Conservation (phyloP, 2,888 invertebrate species). For the Drosophila fungiperda region DNA sequence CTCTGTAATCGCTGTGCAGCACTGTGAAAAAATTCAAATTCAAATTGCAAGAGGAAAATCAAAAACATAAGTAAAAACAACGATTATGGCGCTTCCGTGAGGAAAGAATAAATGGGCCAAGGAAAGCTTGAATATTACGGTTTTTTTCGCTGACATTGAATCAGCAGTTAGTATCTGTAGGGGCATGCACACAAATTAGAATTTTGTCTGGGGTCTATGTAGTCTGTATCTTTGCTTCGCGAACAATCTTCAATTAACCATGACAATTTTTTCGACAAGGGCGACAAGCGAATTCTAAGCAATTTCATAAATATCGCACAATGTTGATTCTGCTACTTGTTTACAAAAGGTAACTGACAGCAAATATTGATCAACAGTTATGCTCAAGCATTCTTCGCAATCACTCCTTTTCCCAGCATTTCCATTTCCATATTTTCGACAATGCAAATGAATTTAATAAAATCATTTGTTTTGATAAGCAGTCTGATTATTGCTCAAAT, state of each 20-base stretch:
- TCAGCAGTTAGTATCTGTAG: slow-evolving; percentile 8
- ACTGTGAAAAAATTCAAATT: slow-evolving; percentile 32
- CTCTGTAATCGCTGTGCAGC: slow-evolving; percentile 18
- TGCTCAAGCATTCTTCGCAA: slow-evolving; percentile 32
- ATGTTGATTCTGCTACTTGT: slow-evolving; percentile 27
- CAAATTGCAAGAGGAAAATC: slow-evolving; percentile 2
- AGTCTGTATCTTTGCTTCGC: slow-evolving; percentile 29
- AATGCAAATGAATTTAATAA: slow-evolving; percentile 52
- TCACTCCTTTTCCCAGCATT: neutral
- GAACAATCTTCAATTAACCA: slow-evolving; percentile 75
- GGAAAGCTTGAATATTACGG: slow-evolving; percentile 11
- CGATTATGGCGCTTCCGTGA: neutral
- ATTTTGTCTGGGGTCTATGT: slow-evolving; percentile 34
- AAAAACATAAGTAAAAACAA: neutral
- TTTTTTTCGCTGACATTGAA: slow-evolving; percentile 39
- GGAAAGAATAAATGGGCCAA: slow-evolving; percentile 36
- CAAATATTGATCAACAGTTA: slow-evolving; percentile 60
- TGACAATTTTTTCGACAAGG: slow-evolving; percentile 59
- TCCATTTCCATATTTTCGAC: neutral
- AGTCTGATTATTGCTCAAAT: slow-evolving; percentile 67
- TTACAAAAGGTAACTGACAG: slow-evolving; percentile 67
- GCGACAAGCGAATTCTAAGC: slow-evolving; percentile 60
- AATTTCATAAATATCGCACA: slow-evolving; percentile 50
- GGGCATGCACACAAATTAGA: slow-evolving; percentile 43
- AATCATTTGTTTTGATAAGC: slow-evolving; percentile 49